Evolutionary conservation across 1,140 invertebrate genomes (phyloP).

Genomic region (Nymphalis io): DNA sequence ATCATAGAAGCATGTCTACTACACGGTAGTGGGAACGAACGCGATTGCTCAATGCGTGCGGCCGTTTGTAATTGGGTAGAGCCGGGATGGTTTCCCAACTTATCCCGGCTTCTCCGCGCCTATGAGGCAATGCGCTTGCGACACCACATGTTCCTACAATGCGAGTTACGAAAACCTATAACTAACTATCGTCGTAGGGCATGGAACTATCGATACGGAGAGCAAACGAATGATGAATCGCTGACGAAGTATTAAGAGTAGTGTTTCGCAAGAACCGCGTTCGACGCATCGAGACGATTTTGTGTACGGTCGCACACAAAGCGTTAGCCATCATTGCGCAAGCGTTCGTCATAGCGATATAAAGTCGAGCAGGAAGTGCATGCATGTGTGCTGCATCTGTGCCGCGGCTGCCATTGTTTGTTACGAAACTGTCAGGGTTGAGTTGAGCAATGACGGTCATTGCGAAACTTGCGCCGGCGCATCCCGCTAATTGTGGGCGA

Average conservation of each 20-base stretch:
- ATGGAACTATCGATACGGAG: constrained; percentile 47
- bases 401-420: constrained; percentile 71
- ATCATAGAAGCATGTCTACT: constrained; percentile 38
- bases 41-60: constrained; percentile 54
- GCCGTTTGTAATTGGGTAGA: constrained; percentile 69
- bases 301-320: constrained; percentile 55
- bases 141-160: constrained; percentile 74
- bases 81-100: constrained; percentile 77
- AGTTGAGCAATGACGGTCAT: constrained; percentile 70
- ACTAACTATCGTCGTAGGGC: constrained; percentile 57
- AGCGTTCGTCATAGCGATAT: constrained; percentile 66
- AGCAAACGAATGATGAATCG: constrained; percentile 50
- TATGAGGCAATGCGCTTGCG: constrained; percentile 74
- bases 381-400: constrained; percentile 77
- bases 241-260: constrained; percentile 52
- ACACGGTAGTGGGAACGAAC: constrained; percentile 38
- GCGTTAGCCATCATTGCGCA: constrained; percentile 66
- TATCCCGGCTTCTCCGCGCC: constrained; percentile 69
- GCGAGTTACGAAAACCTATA: constrained; percentile 77
- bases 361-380: constrained; percentile 78
- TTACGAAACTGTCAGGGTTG: constrained; percentile 79
- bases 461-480: constrained; percentile 65
- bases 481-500: constrained; percentile 75
- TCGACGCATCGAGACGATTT: constrained; percentile 57
- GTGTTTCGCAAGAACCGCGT: constrained; percentile 56